Evolutionary conservation across 2,888 invertebrate genomes (phyloP).

Genomic region (Meiosimyza decipiens): DNA sequence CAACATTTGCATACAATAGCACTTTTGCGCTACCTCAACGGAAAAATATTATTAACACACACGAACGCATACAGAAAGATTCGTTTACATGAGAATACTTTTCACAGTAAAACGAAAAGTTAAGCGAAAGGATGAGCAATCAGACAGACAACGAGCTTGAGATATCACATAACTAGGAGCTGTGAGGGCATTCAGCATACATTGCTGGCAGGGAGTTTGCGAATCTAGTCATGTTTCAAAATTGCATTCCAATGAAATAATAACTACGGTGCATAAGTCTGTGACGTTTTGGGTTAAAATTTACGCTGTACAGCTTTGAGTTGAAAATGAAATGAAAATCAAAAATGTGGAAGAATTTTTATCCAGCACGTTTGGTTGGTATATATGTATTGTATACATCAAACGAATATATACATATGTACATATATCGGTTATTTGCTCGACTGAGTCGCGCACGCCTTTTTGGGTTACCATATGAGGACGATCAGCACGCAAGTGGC

Average conservation of each 20-base stretch:
- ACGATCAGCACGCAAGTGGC: not conserved
- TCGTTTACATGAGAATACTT: constrained; percentile 7
- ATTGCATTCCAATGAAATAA: constrained; percentile 27
- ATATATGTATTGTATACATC: too few relatives aligned
- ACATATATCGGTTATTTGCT: constrained; percentile 10
- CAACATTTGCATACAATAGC: not conserved
- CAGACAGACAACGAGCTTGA: not conserved
- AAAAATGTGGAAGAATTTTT: constrained; percentile 4
- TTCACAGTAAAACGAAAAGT: constrained; percentile 12
- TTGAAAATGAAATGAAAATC: not conserved
- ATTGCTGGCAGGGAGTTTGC: not conserved
- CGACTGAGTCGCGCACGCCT: not conserved
- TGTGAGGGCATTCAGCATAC: too few relatives aligned
- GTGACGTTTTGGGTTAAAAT: constrained; percentile 2
- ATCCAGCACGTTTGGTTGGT: constrained; percentile 1
- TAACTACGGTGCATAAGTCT: not conserved
- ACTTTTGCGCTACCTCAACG: not conserved
- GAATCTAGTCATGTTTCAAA: constrained; percentile 19
- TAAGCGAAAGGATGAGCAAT: not conserved
- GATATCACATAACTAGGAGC: not conserved
- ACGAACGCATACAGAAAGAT: not conserved
- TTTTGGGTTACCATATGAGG: not conserved
- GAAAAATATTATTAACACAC: constrained; percentile 18
- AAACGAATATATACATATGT: too few relatives aligned
- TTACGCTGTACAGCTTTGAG: not conserved